Evolutionary conservation across 2,113 vertebrate species (phyloP).

Genomic region (rat (Rattus norvegicus)): GRCr8 NC_086027.1:74263501-74264000

Average conservation of each 20-base stretch:
- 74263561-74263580: background rate
- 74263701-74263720: no score
- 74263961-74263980: background rate
- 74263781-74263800: background rate
- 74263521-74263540: background rate
- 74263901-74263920: background rate
- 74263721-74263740: no score
- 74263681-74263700: no score
- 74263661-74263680: no score
- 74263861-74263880: background rate
- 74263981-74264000: background rate
- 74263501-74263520: background rate
- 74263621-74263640: background rate
- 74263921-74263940: background rate
- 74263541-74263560: background rate
- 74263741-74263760: background rate
- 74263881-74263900: background rate
- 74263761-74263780: background rate
- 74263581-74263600: background rate
- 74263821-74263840: background rate
- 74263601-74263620: background rate
- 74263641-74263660: no score
- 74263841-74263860: background rate
- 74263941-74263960: background rate
- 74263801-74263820: background rate